Evolutionary conservation across 2,113 vertebrate genomes (phyloP).

Genomic region (Onychostruthus taczanowskii): DNA sequence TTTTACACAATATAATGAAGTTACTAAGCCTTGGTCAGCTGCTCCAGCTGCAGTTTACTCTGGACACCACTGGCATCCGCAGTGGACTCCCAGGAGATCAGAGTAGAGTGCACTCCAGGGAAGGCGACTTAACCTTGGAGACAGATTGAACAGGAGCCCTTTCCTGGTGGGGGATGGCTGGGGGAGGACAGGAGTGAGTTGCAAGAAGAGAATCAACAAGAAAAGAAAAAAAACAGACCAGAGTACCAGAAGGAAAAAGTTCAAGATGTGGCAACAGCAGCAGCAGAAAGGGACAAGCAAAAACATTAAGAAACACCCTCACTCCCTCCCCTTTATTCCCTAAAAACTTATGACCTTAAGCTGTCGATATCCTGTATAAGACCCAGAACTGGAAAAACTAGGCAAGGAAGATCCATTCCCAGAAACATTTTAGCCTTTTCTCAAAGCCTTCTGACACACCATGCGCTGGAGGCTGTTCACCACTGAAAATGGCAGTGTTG

Average conservation of each 20-base stretch:
- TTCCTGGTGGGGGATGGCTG: neutral
- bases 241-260: neutral
- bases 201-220: constrained; percentile 4
- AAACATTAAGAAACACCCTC: neutral
- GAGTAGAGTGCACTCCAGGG: neutral
- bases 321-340: neutral
- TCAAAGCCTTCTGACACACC: constrained; percentile 35
- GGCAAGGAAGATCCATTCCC: neutral
- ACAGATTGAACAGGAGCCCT: constrained; percentile 16
- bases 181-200: neutral
- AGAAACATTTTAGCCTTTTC: neutral
- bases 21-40: constrained; percentile 64
- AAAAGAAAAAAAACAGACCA: neutral
- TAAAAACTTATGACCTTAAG: neutral
- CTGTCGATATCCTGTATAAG: neutral
- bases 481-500: constrained; percentile 50
- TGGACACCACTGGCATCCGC: neutral
- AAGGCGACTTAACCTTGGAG: neutral
- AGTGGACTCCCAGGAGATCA: neutral
- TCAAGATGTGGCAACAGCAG: constrained; percentile 23
- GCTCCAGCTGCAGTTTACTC: constrained; percentile 50
- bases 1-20: constrained; percentile 77
- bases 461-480: constrained; percentile 44
- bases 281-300: constrained; percentile 11
- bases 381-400: constrained; percentile 20